Conservation (phyloP, 2,888 invertebrate species). For the Xestoiulus laeticollis region DNA sequence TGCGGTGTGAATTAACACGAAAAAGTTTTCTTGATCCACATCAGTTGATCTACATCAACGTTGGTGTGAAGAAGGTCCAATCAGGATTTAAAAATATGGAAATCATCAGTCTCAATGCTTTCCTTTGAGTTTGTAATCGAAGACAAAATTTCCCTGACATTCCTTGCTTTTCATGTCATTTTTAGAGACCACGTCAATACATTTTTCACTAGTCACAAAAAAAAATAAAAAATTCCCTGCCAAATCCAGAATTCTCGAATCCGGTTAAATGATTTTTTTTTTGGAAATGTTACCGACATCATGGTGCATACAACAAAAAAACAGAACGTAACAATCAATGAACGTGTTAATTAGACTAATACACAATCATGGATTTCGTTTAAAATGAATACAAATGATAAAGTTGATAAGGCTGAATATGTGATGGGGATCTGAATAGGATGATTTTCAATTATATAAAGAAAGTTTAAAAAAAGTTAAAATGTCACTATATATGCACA, state of each 20-base stretch:
- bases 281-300: not conserved
- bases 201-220: not conserved
- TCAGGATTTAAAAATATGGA: too few species aligned
- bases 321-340: conserved; percentile 6
- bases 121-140: not conserved
- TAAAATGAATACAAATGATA: not conserved
- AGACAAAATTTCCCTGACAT: not conserved
- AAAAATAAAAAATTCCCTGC: not conserved
- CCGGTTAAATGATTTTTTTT: not conserved
- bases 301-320: conserved; percentile 24
- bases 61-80: too few species aligned
- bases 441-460: conserved; percentile 43
- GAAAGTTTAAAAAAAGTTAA: conserved; percentile 39
- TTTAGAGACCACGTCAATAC: not conserved
- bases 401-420: conserved; percentile 22
- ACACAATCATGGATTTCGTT: not conserved
- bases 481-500: conserved; percentile 40
- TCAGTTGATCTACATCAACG: too few species aligned
- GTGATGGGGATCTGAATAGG: conserved; percentile 25
- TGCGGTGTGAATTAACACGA: too few species aligned
- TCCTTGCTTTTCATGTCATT: not conserved
- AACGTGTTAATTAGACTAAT: conserved; percentile 37
- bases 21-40: too few species aligned
- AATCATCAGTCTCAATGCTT: too few species aligned
- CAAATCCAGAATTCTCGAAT: not conserved